Evolutionary conservation across 2,888 invertebrate genomes (phyloP).

Genomic region (Drosophila paranaensis): DNA sequence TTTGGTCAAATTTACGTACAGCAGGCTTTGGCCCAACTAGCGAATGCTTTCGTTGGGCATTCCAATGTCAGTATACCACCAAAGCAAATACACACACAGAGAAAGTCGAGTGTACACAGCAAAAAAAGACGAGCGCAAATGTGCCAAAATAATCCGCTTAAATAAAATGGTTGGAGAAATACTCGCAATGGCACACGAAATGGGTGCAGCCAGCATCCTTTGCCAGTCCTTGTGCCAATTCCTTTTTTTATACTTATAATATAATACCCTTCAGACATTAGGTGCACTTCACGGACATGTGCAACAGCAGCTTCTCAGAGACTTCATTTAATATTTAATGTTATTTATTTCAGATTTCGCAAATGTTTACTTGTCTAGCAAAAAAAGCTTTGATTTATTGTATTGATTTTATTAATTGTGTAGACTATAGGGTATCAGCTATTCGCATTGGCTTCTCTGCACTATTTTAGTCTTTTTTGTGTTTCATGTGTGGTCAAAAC

Average conservation of each 20-base stretch:
- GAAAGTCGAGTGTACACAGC: conserved; percentile 11
- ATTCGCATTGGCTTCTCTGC: neutral
- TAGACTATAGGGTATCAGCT: conserved; percentile 9
- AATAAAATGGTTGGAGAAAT: conserved; percentile 75
- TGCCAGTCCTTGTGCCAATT: conserved; percentile 68
- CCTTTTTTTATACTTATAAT: neutral
- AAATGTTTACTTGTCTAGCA: too few relatives aligned
- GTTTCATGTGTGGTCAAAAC: conserved; percentile 60
- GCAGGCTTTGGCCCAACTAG: conserved; percentile 15
- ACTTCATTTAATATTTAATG: neutral
- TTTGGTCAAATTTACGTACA: conserved; percentile 72
- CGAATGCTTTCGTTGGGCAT: conserved; percentile 73
- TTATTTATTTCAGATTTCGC: too few relatives aligned
- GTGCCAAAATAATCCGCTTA: conserved; percentile 79
- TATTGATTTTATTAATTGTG: too few relatives aligned
- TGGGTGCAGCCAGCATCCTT: conserved; percentile 61
- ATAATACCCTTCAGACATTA: conserved; percentile 19
- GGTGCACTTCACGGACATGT: neutral
- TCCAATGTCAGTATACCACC: conserved; percentile 50
- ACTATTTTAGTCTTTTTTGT: conserved; percentile 22
- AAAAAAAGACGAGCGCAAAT: conserved; percentile 56
- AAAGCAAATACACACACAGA: conserved; percentile 31
- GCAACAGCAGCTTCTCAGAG: too few relatives aligned
- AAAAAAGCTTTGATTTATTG: neutral
- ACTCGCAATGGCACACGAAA: conserved; percentile 49